These are phyloP conservation scores for Osmoderma eremita DNA, from an alignment of 2,888 invertebrate species.

Conservation along the genomic window DNA sequence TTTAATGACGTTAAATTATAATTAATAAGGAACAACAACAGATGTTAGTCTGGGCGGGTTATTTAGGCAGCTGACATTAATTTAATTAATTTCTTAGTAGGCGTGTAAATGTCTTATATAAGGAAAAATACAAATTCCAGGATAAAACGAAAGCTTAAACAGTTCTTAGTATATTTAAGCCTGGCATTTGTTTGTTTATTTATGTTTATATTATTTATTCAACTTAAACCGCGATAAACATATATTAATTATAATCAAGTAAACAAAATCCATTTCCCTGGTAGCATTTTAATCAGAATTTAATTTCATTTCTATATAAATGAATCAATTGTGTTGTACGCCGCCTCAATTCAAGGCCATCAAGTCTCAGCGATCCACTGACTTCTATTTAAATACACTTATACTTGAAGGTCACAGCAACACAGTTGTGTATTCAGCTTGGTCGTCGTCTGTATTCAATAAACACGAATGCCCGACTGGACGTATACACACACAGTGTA, in stretches of 20 bases:
- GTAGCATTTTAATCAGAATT: conserved; percentile 20
- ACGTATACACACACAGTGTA: conserved; percentile 34
- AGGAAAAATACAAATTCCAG: too few species aligned
- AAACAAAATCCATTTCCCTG: too few species aligned
- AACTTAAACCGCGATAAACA: too few species aligned
- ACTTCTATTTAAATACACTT: conserved; percentile 43
- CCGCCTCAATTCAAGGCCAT: conserved; percentile 44
- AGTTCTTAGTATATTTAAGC: too few species aligned
- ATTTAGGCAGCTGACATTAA: conserved; percentile 1
- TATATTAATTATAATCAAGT: too few species aligned
- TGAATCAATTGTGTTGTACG: conserved; percentile 30
- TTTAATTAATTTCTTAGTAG: conserved; percentile 6
- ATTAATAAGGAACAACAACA: conserved; percentile 27
- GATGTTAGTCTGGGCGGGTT: conserved; percentile 8
- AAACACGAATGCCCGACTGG: conserved; percentile 23
- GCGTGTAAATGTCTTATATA: background rate
- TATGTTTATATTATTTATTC: too few species aligned
- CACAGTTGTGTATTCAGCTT: conserved; percentile 27
- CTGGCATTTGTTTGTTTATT: too few species aligned
- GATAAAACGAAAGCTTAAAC: too few species aligned
- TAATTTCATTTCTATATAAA: conserved; percentile 34
- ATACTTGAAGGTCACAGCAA: conserved; percentile 40
- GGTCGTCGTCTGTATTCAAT: conserved; percentile 18
- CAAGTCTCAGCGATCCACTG: conserved; percentile 45
- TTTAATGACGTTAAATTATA: conserved; percentile 23